Base-by-base conservation (phyloP, 2,888 invertebrate species). In the Lypha dubia region DNA sequence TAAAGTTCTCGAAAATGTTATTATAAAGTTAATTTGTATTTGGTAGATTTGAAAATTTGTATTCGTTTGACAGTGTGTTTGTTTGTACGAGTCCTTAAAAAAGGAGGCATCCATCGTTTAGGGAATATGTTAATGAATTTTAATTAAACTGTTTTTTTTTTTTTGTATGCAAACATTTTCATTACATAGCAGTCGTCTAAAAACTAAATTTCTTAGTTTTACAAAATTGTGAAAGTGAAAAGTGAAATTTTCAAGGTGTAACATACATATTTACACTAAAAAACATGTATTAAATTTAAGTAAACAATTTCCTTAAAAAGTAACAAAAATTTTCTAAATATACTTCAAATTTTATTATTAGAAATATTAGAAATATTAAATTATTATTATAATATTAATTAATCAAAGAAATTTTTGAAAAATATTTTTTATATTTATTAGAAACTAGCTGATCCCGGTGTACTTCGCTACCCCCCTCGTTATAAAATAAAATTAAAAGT, bases 121-220 rank as follows among this genome's bases (percentile, higher is more conserved):
- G 83, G 83, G 83, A 83, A 74, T 83, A 70, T 63, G 74, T 63
- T 79, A 63, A 74, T 73, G 74, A 41, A 6, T 44, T 49, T 63
- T 79, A 79, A 83, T 79, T 73, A 70, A 68, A 74, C 53, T 79
- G 20, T 74, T 70, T 56, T 58, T n/a, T n/a, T n/a, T n/a, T n/a
- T n/a, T n/a, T n/a, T n/a, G n/a, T n/a, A 4, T 41, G 28, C 32
- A 81, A 81, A 81, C 75, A 82, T 46, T 76, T 82, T 70, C 63
- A 41, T 70, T 17, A 76, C 32, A 58, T 32, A 74, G 38, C 24
- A 46, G 67, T 22, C 63, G 17, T 71, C 22, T 63, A 65, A 9
- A 73, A 41, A 49, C 53, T 51, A 58, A 41, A n/a, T 49, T 24
- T 62, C 77, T 62, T 20, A 38, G 28, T 53, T 70, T 70, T 24